Percentiles rank a stretch among this genome's conserved stretches.
Evolutionary conservation across 2,113 vertebrate genomes (phyloP).

Genomic region (Cathartes aura): DNA sequence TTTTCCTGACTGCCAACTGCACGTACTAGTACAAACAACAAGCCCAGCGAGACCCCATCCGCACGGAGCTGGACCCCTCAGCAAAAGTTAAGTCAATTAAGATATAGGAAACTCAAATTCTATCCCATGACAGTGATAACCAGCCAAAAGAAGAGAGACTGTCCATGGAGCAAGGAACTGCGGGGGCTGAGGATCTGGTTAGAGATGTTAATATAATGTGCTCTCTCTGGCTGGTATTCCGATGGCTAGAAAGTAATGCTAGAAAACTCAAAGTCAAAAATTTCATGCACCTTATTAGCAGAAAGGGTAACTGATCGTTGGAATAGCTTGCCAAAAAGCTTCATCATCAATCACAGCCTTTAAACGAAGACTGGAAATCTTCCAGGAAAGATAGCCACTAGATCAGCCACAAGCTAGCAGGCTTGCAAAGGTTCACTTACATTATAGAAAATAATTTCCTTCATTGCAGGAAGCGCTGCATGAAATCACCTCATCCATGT

Average conservation of each 20-base stretch:
- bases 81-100: not conserved
- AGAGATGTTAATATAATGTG: not conserved
- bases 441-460: not conserved
- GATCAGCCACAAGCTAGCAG: not conserved
- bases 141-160: not conserved
- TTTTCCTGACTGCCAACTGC: not conserved
- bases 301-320: not conserved
- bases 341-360: not conserved
- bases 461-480: not conserved
- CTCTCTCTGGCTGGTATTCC: not conserved
- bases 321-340: not conserved
- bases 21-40: fast-evolving
- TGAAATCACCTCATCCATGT: not conserved
- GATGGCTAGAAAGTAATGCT: not conserved
- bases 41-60: not conserved
- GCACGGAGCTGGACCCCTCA: fast-evolving
- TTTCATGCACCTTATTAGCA: not conserved
- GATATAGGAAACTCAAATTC: not conserved
- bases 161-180: not conserved
- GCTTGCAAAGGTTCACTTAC: not conserved
- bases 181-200: not conserved
- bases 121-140: not conserved
- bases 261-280: not conserved
- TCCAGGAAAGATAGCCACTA: not conserved
- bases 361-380: not conserved